A percentile compares a stretch with the other conserved stretches of the same genome.
phyloP scores from a whole-genome alignment of 2,113 vertebrate genomes.

The Mungos mungo region DNA sequence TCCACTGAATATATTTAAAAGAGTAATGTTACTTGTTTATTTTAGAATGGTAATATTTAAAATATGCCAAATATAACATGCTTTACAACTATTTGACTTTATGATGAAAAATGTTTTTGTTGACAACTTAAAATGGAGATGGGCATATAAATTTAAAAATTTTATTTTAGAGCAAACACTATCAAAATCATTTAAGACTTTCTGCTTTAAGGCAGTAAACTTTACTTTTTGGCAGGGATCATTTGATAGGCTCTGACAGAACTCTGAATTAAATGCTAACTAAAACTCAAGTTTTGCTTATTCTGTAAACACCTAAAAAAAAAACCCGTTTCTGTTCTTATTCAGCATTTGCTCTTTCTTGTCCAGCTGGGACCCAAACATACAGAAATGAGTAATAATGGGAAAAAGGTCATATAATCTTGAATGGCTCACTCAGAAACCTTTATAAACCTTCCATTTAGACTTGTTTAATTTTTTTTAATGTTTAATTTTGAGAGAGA shows the following conservation, averaged over 20 bases:
- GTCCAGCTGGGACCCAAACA: constrained; percentile 55
- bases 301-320: constrained; percentile 59
- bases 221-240: background rate
- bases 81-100: background rate
- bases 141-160: background rate
- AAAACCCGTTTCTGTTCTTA: constrained; percentile 56
- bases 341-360: constrained; percentile 58
- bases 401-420: constrained; percentile 61
- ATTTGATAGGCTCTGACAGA: constrained; percentile 9
- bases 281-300: constrained; percentile 52
- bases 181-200: background rate
- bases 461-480: constrained; percentile 41
- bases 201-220: background rate
- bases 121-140: constrained; percentile 19
- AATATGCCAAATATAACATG: background rate
- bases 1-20: constrained; percentile 28
- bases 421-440: constrained; percentile 58
- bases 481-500: no score
- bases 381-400: constrained; percentile 64
- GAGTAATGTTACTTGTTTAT: background rate
- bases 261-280: constrained; percentile 63
- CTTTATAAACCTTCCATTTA: constrained; percentile 54
- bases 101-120: background rate
- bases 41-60: constrained; percentile 32
- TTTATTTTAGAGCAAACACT: constrained; percentile 23